These are phyloP conservation scores for Colius striatus DNA, from an alignment of 2,113 vertebrate species.

Conservation along the genomic window DNA sequence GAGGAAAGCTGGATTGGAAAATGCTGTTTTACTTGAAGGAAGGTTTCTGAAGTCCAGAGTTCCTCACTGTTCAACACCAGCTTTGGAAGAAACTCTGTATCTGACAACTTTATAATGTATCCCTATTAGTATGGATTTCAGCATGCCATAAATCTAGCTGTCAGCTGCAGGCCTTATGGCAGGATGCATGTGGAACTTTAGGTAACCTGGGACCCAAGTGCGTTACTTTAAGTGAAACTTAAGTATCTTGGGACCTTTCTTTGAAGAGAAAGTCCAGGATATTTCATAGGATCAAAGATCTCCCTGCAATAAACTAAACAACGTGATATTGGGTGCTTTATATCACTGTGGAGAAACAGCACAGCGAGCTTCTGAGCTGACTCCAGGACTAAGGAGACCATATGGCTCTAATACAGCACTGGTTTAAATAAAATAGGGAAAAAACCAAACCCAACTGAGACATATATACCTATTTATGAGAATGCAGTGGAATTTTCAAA, in stretches of 20 bases:
- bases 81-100: neutral
- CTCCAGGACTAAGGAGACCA: neutral
- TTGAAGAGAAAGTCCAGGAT: neutral
- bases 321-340: neutral
- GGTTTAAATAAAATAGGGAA: neutral
- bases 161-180: neutral
- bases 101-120: neutral
- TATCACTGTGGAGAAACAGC: neutral
- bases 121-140: neutral
- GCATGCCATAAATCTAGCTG: neutral
- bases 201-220: neutral
- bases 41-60: neutral
- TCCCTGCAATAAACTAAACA: neutral
- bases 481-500: neutral
- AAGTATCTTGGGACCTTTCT: neutral
- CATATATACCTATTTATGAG: neutral
- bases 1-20: neutral
- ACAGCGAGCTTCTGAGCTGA: neutral
- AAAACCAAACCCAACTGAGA: accelerated
- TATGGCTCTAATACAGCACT: neutral
- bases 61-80: neutral
- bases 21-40: neutral
- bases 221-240: neutral
- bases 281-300: neutral
- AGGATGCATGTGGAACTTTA: accelerated